Conservation (phyloP, 2,797 vertebrate species). For the Rousettus madagascariensis region DNA sequence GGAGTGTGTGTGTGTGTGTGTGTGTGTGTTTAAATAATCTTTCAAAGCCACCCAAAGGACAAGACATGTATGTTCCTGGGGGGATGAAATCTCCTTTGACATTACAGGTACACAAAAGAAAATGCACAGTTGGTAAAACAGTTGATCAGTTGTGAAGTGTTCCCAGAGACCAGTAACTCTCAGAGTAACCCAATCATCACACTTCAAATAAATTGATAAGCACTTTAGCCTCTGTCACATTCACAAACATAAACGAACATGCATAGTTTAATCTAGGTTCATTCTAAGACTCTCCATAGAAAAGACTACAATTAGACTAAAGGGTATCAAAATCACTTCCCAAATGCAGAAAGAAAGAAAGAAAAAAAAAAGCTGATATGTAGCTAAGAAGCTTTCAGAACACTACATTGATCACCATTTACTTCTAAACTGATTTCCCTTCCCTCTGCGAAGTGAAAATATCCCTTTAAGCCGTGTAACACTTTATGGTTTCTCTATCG, state of each 20-base stretch:
- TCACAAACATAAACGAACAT: background rate
- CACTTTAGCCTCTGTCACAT: slow-evolving; percentile 19
- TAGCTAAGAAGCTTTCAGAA: background rate
- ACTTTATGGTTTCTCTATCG: slow-evolving; percentile 48
- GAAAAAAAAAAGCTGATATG: background rate
- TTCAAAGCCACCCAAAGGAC: slow-evolving; percentile 32
- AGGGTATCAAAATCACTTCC: slow-evolving; percentile 43
- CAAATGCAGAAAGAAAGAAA: background rate
- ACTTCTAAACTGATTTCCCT: slow-evolving; percentile 30
- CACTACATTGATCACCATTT: background rate
- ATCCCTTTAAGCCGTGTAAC: background rate
- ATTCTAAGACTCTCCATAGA: slow-evolving; percentile 10
- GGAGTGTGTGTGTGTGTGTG: background rate
- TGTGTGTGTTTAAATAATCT: background rate
- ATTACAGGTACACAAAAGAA: slow-evolving; percentile 52
- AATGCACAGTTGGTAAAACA: slow-evolving; percentile 62
- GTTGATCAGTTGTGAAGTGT: slow-evolving; percentile 46
- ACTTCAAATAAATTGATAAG: slow-evolving; percentile 51
- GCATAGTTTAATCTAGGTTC: slow-evolving; percentile 23
- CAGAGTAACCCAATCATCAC: slow-evolving; percentile 32
- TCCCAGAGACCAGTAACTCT: slow-evolving; percentile 30
- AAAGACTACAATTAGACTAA: slow-evolving; percentile 43
- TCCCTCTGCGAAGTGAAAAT: slow-evolving; percentile 29
- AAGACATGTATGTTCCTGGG: background rate
- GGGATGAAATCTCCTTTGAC: slow-evolving; percentile 18